Base-by-base conservation (phyloP, 2,888 invertebrate species). In the Idaea straminata region DNA sequence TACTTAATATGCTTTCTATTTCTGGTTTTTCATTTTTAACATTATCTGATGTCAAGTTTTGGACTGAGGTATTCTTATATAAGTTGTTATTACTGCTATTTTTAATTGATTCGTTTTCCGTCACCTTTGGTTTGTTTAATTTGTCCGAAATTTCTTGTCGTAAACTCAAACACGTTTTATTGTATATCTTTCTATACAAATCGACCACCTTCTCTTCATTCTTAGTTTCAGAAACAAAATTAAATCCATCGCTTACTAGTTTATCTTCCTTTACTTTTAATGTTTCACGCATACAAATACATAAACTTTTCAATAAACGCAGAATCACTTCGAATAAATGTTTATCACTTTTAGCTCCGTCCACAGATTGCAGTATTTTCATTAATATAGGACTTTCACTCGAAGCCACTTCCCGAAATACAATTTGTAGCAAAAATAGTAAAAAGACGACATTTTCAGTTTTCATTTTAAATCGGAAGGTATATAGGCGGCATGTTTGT, bases 301-400 rank as follows among this genome's bases (percentile, higher is more conserved):
- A 91, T 59, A 91, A 74, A 74, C 84, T 85, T 66, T 83, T 81
- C n/a, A 92, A 74, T n/a, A 91, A 72, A 70, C 85, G 85, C 34
- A 87, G 69, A 0, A 89, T 88, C 38, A 86, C 83, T 64, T 87
- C 78, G 35, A 86, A 79, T 35, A 91, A 77, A 73, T 83, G 81
- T 69, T 86, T 82, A 61, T 90, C 83, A 75, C 76, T 85, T 0
- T 76, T 80, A 0, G 86, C 85, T n/a, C 77, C 79, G 58, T 91
- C 87, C 34, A 90, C 82, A 0, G 83, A 79, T 68, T 86, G 76
- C 15, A 91, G 72, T 62, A 90, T 83, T 67, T 87, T 86, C 69
- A 76, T 71, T 25, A 89, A 70, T 66, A 87, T 70, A 15, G 83
- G 78, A 68, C 78, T 85, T 5, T 87, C 82, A 74, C 76, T 80